These are phyloP conservation scores for Dipodomys ordii DNA, from an alignment of 2,113 vertebrate species.

Conservation along the genomic window DNA sequence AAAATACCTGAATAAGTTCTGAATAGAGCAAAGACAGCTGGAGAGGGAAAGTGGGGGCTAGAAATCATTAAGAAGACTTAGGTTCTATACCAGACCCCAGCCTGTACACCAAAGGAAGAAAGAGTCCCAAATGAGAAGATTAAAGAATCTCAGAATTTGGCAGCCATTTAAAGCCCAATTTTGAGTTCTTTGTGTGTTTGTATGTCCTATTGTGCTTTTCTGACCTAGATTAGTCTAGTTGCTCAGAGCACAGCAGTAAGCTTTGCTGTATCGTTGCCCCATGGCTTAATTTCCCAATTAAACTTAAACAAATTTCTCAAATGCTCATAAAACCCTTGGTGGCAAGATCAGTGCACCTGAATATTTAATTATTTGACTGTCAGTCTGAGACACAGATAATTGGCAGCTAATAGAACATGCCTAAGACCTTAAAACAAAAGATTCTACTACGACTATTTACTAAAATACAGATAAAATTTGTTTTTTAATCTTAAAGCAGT, in stretches of 20 bases:
- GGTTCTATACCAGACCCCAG: background rate
- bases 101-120: conserved; percentile 36
- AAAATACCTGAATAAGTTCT: conserved; percentile 63
- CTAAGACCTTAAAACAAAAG: conserved; percentile 71
- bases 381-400: conserved; percentile 80
- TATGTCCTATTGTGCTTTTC: conserved; percentile 76
- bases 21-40: background rate
- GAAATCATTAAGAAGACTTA: conserved; percentile 54
- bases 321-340: conserved; percentile 83
- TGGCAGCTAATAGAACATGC: conserved; percentile 78
- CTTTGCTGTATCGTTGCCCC: conserved; percentile 73
- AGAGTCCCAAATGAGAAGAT: conserved; percentile 43
- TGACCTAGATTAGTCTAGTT: conserved; percentile 80
- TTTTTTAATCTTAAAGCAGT: conserved; percentile 2
- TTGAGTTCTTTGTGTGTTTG: conserved; percentile 63
- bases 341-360: conserved; percentile 83
- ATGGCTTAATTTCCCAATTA: conserved; percentile 85
- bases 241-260: conserved; percentile 81
- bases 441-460: conserved; percentile 40
- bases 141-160: conserved; percentile 62
- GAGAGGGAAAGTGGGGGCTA: conserved; percentile 7
- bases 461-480: conserved; percentile 21
- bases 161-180: conserved; percentile 63
- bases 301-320: conserved; percentile 85
- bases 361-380: conserved; percentile 84